Conservation (phyloP, 2,797 vertebrate genomes). For the Mionectes olivaceus region DNA sequence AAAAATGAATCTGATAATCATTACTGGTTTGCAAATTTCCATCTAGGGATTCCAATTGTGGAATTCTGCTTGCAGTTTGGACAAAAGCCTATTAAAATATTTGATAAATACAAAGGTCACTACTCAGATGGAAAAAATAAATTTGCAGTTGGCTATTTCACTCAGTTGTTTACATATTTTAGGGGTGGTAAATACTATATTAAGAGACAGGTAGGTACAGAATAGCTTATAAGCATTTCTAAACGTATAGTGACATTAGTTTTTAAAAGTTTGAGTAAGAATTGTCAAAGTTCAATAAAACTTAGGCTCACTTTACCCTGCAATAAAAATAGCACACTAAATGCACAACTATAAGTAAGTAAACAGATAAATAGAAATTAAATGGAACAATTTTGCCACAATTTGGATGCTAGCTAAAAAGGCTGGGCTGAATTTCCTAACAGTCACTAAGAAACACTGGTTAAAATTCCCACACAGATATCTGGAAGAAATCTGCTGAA, state of each 20-base stretch:
- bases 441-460: not conserved
- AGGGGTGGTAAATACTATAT: not conserved
- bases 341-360: not conserved
- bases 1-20: not conserved
- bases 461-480: not conserved
- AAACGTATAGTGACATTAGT: not conserved
- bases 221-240: not conserved
- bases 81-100: not conserved
- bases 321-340: not conserved
- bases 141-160: conserved; percentile 3
- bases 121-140: not conserved
- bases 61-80: not conserved
- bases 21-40: not conserved
- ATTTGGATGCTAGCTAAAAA: not conserved
- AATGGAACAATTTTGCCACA: not conserved
- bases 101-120: conserved; percentile 8
- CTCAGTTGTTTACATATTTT: not conserved
- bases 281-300: not conserved
- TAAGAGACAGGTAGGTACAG: not conserved
- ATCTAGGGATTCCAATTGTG: not conserved
- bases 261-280: not conserved
- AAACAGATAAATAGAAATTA: not conserved
- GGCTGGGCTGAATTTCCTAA: not conserved
- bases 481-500: not conserved
- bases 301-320: not conserved